Percentiles rank a stretch among this genome's conserved stretches.
Evolutionary conservation across 1,140 invertebrate species (phyloP).

Genomic region (Delia radicum): DNA sequence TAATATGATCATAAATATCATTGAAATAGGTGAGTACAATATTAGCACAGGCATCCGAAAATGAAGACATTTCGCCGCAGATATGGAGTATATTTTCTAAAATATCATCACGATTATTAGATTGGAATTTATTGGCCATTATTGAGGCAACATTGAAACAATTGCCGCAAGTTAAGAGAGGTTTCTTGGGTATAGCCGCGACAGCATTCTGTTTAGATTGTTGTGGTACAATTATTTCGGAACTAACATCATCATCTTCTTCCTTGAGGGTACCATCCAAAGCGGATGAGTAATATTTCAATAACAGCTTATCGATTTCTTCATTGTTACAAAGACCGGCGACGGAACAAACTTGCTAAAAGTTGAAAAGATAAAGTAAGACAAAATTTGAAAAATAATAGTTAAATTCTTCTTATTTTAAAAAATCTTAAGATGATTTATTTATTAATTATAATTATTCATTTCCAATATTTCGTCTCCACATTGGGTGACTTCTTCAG

Average conservation of each 20-base stretch:
- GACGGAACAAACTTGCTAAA: slow-evolving; percentile 74
- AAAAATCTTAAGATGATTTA: too few species aligned
- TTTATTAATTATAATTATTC: too few species aligned
- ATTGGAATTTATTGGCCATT: slow-evolving; percentile 61
- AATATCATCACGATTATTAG: slow-evolving; percentile 60
- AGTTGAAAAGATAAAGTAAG: slow-evolving; percentile 2
- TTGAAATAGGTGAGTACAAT: slow-evolving; percentile 72
- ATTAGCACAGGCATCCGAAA: slow-evolving; percentile 76
- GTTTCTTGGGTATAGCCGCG: background rate
- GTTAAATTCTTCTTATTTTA: too few species aligned
- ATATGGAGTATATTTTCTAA: slow-evolving; percentile 60
- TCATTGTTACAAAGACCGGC: slow-evolving; percentile 85
- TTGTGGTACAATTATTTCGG: slow-evolving; percentile 12
- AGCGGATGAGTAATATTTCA: slow-evolving; percentile 29
- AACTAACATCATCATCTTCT: slow-evolving; percentile 50
- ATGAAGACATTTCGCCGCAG: slow-evolving; percentile 69
- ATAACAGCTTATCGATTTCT: slow-evolving; percentile 67
- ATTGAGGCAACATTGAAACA: slow-evolving; percentile 61
- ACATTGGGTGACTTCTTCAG: too few species aligned
- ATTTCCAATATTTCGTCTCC: too few species aligned
- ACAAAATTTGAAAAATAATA: too few species aligned
- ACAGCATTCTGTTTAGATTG: background rate
- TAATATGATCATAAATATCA: slow-evolving; percentile 64
- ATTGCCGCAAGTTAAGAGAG: slow-evolving; percentile 57
- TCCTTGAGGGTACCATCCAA: slow-evolving; percentile 37